A percentile compares a stretch with the other conserved stretches of the same genome.
Evolutionary conservation across 2,888 invertebrate species (phyloP).

Genomic region (Gymnosoma rotundatum): DNA sequence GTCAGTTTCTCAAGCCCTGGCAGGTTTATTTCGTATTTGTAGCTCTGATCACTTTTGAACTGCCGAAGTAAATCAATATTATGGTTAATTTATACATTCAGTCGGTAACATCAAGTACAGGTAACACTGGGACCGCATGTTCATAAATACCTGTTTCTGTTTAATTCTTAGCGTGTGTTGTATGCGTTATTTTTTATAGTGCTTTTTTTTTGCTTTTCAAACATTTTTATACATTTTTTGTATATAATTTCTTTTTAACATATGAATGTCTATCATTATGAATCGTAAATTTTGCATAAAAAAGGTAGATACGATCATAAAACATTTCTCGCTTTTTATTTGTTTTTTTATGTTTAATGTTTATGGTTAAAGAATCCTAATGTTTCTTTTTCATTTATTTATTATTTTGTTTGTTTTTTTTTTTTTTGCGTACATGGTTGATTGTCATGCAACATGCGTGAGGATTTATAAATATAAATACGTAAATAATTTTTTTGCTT

Average conservation of each 20-base stretch:
- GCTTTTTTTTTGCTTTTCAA: background rate
- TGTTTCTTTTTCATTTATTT: conserved; percentile 1
- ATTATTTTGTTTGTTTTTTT: background rate
- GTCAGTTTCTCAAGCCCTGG: too few species aligned
- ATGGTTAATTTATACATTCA: too few species aligned
- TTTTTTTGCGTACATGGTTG: conserved; percentile 46
- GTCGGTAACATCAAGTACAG: too few species aligned
- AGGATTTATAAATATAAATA: conserved; percentile 28
- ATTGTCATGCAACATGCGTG: conserved; percentile 63
- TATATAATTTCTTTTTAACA: conserved; percentile 3
- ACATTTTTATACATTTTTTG: conserved; percentile 9
- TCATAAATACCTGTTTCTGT: too few species aligned
- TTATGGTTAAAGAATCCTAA: conserved; percentile 41
- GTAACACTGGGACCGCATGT: too few species aligned
- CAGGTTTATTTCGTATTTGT: too few species aligned
- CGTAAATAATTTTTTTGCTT: background rate
- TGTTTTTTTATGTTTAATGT: background rate
- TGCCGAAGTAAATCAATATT: too few species aligned
- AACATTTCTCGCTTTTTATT: conserved; percentile 33
- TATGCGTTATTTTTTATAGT: conserved; percentile 16
- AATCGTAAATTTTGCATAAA: conserved; percentile 68
- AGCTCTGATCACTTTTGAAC: too few species aligned
- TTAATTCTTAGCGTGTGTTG: too few species aligned
- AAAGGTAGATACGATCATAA: conserved; percentile 52
- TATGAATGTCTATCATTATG: conserved; percentile 57